These are phyloP conservation scores for Suillia variegata DNA, from an alignment of 2,888 invertebrate genomes.

Conservation along the genomic window DNA sequence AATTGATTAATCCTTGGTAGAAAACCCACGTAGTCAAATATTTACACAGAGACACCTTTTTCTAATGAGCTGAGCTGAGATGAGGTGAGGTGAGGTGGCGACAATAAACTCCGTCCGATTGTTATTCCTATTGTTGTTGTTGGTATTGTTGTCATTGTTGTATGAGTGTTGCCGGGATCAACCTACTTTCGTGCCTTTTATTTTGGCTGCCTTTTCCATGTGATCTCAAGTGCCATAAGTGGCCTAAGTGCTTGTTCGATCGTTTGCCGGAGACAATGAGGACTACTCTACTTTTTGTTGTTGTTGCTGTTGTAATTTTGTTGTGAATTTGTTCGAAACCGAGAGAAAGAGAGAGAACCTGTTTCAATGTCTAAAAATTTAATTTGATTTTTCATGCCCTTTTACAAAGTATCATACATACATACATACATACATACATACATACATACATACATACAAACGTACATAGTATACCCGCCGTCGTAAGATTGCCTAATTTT, in stretches of 20 bases:
- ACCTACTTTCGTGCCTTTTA: constrained; percentile 42
- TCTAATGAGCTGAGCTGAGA: too few species aligned
- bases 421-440: background rate
- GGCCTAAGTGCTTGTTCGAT: constrained; percentile 18
- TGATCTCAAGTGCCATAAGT: constrained; percentile 31
- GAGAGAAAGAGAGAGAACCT: too few species aligned
- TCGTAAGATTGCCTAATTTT: constrained; percentile 54
- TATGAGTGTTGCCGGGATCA: too few species aligned
- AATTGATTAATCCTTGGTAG: too few species aligned
- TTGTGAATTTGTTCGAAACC: too few species aligned
- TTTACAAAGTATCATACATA: background rate
- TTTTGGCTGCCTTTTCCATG: background rate
- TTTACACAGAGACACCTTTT: background rate
- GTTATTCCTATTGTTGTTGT: constrained; percentile 23
- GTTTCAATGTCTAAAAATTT: background rate
- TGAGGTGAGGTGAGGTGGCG: constrained; percentile 45
- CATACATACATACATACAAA: constrained; percentile 11
- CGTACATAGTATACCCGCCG: constrained; percentile 40
- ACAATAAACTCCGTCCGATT: constrained; percentile 34
- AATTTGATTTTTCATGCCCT: background rate
- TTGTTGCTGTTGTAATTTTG: background rate
- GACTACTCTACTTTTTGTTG: background rate
- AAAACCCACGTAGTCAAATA: too few species aligned
- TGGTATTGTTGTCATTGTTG: too few species aligned
- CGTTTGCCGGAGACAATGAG: background rate